Evolutionary conservation across 2,797 vertebrate genomes (phyloP), one percentile per base, ranked within the genome.

Genomic region (Parotocinclus haroldoi): DNA sequence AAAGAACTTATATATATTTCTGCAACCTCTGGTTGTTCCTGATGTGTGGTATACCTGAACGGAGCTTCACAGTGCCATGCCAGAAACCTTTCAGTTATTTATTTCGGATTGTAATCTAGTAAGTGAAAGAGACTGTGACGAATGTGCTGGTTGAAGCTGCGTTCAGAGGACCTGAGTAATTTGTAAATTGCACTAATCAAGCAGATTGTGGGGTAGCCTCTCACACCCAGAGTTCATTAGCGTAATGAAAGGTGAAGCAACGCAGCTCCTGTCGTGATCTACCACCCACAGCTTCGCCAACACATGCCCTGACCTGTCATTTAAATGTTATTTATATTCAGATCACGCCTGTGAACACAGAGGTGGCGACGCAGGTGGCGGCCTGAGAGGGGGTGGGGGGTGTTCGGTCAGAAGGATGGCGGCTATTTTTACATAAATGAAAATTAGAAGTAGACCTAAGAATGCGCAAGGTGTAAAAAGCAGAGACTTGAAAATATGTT

Each of bases 181-280:
- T 83, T 86, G 71, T 78, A 85, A 83, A 86, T 84, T 85, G 78
- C 55, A 73, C 72, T 79, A 84, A 86, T 86, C 83, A 85, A 80
- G 69, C 77, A 82, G 80, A 86, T 83, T 87, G 80, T 79, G 79
- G 71, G 71, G 67, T 66, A 51, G 68, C 76, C 52, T 52, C 54
- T 14, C 52, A n/a, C 64, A 63, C 73, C 66, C 66, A 63, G 60
- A 74, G 69, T 78, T 78, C 78, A 80, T 78, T 75, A 75, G 52
- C 55, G 65, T 76, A 75, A 78, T 75, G 76, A 77, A 72, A 78
- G 76, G 70, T 75, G 62, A 72, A 71, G 74, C 50, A 42, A 71
- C 72, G 66, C 17, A 19, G 45, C 54, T 68, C 71, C 53, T 17
- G 40, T 53, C 54, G 36, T 63, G 71, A 73, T 72, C 50, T 59